phyloP scores from a whole-genome alignment of 2,113 vertebrate genomes.

The Corythoichthys intestinalis region DNA sequence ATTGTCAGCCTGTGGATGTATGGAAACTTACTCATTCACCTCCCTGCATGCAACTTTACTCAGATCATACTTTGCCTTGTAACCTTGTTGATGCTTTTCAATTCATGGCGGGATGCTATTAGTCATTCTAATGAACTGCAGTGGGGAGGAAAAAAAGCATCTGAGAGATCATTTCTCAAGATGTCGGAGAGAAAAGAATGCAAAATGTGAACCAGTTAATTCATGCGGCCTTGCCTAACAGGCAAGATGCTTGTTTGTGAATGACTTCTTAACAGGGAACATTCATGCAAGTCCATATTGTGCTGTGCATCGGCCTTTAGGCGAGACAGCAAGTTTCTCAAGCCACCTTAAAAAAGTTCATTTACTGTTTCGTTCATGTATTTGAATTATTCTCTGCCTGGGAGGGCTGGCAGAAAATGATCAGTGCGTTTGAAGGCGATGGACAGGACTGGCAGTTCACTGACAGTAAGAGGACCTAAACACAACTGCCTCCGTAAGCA shows the following conservation, averaged over 20 bases:
- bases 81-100: slow-evolving; percentile 71
- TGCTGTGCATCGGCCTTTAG: slow-evolving; percentile 39
- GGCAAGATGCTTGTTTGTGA: slow-evolving; percentile 54
- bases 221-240: slow-evolving; percentile 63
- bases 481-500: too few species aligned
- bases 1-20: slow-evolving; percentile 57
- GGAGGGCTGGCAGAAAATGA: too few species aligned
- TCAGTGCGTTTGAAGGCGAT: too few species aligned
- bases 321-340: slow-evolving; percentile 15
- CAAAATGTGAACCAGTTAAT: slow-evolving; percentile 68
- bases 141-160: slow-evolving; percentile 72
- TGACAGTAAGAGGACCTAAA: too few species aligned
- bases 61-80: slow-evolving; percentile 69
- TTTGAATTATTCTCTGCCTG: too few species aligned
- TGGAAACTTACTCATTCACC: slow-evolving; percentile 70
- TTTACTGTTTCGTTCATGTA: too few species aligned
- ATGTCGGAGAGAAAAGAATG: slow-evolving; percentile 70
- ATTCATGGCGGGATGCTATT: slow-evolving; percentile 73
- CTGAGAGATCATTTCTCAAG: slow-evolving; percentile 72
- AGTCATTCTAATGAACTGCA: slow-evolving; percentile 79
- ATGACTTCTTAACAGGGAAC: slow-evolving; percentile 56
- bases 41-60: slow-evolving; percentile 69
- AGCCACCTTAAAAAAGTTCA: background rate
- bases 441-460: too few species aligned
- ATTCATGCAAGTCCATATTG: slow-evolving; percentile 55